Conservation (phyloP, 1,140 invertebrate species). For the Trinorchestia longiramus region DNA sequence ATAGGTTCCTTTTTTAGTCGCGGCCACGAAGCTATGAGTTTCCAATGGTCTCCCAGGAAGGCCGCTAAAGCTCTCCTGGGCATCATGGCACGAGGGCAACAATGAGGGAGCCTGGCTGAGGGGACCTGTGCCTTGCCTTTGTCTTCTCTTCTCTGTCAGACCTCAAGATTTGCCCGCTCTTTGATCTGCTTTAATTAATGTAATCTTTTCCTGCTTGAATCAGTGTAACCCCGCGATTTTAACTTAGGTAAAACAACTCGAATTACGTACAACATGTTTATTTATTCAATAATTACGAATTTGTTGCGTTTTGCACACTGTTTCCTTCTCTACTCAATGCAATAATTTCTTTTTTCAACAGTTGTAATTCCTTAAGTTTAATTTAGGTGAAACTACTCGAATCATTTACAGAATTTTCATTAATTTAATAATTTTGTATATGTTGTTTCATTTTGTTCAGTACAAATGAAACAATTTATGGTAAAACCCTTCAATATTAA, state of each 20-base stretch:
- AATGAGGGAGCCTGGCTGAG: constrained; percentile 29
- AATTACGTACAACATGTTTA: too few species aligned
- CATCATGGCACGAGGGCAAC: constrained; percentile 26
- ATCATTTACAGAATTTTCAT: too few species aligned
- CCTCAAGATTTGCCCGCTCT: neutral
- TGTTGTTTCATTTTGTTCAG: too few species aligned
- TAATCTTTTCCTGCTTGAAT: neutral
- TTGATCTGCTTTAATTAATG: neutral
- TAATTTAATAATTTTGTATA: too few species aligned
- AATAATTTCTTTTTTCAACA: neutral
- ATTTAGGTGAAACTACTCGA: too few species aligned
- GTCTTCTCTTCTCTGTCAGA: neutral
- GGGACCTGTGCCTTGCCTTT: neutral
- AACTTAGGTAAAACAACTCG: too few species aligned
- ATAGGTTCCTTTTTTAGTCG: constrained; percentile 48
- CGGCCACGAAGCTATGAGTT: constrained; percentile 44
- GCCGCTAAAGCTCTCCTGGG: constrained; percentile 1
- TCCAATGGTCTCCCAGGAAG: constrained; percentile 29
- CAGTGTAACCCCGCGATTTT: neutral
- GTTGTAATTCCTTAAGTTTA: neutral
- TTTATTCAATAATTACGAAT: too few species aligned
- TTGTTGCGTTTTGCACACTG: neutral
- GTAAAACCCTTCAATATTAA: too few species aligned
- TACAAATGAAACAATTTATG: too few species aligned
- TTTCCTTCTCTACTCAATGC: neutral